phyloP scores from a whole-genome alignment of 2,113 vertebrate genomes.

The Myocastor coypus region DNA sequence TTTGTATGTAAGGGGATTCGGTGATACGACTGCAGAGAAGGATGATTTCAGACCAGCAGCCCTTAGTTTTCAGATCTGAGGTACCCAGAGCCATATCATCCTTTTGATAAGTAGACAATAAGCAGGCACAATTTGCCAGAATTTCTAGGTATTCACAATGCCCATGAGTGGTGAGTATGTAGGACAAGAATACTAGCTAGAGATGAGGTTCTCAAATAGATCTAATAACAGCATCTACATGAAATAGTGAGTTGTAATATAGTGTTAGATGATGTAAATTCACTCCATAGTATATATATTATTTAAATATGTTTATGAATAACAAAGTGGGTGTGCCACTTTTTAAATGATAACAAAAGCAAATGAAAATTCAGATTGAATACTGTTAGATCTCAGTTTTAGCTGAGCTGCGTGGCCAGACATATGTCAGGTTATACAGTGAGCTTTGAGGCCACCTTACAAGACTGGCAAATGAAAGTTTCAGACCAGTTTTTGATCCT shows the following conservation, averaged over 20 bases:
- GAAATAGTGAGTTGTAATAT: neutral
- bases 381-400: neutral
- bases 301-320: constrained; percentile 41
- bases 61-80: neutral
- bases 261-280: neutral
- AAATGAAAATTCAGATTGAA: constrained; percentile 23
- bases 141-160: neutral
- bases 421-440: neutral
- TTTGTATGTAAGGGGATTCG: neutral
- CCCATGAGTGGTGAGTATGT: neutral
- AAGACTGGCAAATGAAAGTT: neutral
- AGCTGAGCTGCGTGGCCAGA: neutral
- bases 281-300: neutral
- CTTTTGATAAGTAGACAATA: neutral
- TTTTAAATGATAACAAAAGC: constrained; percentile 48
- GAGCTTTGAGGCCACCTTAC: neutral
- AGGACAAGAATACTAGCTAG: neutral
- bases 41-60: neutral
- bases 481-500: neutral
- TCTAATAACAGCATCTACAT: neutral
- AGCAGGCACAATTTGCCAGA: neutral
- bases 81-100: neutral
- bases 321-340: neutral
- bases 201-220: neutral
- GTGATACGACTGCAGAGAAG: neutral